These are phyloP conservation scores for Narcine bancroftii DNA, from an alignment of 2,113 vertebrate species.

Conservation along the genomic window DNA sequence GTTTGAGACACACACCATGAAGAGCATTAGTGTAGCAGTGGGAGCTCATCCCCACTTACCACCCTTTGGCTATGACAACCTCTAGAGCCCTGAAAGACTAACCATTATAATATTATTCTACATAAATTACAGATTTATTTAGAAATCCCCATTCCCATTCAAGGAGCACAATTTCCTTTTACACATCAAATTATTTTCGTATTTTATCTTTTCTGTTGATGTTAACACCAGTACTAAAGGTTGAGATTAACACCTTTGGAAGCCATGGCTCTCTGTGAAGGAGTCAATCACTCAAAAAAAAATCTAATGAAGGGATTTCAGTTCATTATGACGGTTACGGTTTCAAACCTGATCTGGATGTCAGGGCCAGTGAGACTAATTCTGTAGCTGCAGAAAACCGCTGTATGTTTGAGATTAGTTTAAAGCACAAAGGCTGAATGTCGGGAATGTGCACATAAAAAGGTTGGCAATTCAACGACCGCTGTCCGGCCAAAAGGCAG, in stretches of 20 bases:
- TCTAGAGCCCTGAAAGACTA: too few species aligned
- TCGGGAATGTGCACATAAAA: neutral
- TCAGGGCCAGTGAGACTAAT: neutral
- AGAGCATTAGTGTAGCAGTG: too few species aligned
- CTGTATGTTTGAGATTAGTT: neutral
- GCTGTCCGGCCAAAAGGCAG: neutral
- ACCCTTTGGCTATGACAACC: too few species aligned
- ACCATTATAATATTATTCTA: slow-evolving; percentile 5
- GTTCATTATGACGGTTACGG: neutral
- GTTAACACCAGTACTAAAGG: neutral
- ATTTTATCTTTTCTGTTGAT: neutral
- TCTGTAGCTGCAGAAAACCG: neutral
- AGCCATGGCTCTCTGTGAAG: neutral
- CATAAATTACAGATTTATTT: neutral
- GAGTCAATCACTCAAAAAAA: neutral
- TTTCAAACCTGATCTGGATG: neutral
- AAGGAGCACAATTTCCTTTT: neutral
- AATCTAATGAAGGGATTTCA: neutral
- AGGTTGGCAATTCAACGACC: neutral
- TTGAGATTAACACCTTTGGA: neutral
- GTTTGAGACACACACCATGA: too few species aligned
- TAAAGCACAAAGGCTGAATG: neutral
- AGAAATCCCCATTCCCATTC: too few species aligned
- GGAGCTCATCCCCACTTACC: too few species aligned
- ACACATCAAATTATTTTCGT: neutral